Evolutionary conservation across 2,888 invertebrate species (phyloP).

Genomic region (Eupithecia exiguata): DNA sequence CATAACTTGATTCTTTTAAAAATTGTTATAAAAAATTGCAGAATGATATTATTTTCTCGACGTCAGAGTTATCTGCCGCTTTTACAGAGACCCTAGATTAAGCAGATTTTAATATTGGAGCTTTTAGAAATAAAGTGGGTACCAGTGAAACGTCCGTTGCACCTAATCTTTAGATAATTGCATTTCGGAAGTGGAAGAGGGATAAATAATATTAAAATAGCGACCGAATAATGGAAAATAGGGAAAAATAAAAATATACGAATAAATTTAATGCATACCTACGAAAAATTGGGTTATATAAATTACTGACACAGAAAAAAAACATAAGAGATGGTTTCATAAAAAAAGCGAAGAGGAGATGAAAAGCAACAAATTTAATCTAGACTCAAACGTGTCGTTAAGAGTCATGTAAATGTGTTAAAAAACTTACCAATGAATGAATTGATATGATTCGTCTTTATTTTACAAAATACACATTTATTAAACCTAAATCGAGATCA

Average conservation of each 20-base stretch:
- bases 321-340: too few species aligned
- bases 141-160: conserved; percentile 2
- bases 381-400: neutral
- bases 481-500: neutral
- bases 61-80: neutral
- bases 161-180: conserved; percentile 7
- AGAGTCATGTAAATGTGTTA: too few species aligned
- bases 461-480: too few species aligned
- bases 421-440: too few species aligned
- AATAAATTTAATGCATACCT: too few species aligned
- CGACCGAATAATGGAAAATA: neutral
- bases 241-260: neutral
- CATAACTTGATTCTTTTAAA: too few species aligned
- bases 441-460: too few species aligned
- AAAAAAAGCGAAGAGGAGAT: too few species aligned
- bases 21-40: too few species aligned
- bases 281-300: too few species aligned
- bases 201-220: neutral
- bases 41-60: neutral
- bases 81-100: neutral
- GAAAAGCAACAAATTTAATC: neutral
- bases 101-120: conserved; percentile 15
- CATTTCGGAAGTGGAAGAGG: neutral
- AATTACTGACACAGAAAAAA: too few species aligned
- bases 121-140: conserved; percentile 5